Conservation (phyloP, 1,140 invertebrate genomes). For the Cotesia vestalis region DNA sequence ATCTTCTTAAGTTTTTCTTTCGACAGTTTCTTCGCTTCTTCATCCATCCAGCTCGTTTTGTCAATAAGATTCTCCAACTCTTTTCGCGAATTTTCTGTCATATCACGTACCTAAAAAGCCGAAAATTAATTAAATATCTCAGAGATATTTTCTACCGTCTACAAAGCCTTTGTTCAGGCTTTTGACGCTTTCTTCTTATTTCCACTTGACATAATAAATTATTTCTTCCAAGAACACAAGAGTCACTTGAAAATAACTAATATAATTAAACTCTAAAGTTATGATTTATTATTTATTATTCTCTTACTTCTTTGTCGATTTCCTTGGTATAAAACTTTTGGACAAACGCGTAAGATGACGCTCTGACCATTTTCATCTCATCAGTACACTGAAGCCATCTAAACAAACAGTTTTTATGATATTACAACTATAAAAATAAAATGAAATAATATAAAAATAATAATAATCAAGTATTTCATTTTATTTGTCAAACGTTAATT, state of each 20-base stretch:
- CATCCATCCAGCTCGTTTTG: slow-evolving; percentile 70
- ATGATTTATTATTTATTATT: no score
- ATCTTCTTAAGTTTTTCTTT: slow-evolving; percentile 70
- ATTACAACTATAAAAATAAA: background rate
- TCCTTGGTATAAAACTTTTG: slow-evolving; percentile 33
- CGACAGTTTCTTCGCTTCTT: slow-evolving; percentile 67
- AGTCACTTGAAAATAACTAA: no score
- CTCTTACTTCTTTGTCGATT: slow-evolving; percentile 25
- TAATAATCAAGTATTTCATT: no score
- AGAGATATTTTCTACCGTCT: background rate
- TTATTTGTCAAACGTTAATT: background rate
- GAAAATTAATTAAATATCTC: background rate
- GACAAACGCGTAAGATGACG: slow-evolving; percentile 32
- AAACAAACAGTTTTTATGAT: background rate
- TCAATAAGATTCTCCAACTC: slow-evolving; percentile 31
- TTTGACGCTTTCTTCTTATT: no score
- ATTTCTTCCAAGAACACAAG: no score
- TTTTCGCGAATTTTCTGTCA: slow-evolving; percentile 32
- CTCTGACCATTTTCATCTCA: slow-evolving; percentile 33
- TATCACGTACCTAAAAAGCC: slow-evolving; percentile 23
- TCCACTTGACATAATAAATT: no score
- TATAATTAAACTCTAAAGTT: no score
- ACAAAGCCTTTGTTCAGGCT: no score
- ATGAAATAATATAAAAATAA: no score
- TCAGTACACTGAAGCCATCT: slow-evolving; percentile 37